These are phyloP conservation scores for Paracanthobrama guichenoti DNA, from an alignment of 2,113 vertebrate species.

Conservation along the genomic window DNA sequence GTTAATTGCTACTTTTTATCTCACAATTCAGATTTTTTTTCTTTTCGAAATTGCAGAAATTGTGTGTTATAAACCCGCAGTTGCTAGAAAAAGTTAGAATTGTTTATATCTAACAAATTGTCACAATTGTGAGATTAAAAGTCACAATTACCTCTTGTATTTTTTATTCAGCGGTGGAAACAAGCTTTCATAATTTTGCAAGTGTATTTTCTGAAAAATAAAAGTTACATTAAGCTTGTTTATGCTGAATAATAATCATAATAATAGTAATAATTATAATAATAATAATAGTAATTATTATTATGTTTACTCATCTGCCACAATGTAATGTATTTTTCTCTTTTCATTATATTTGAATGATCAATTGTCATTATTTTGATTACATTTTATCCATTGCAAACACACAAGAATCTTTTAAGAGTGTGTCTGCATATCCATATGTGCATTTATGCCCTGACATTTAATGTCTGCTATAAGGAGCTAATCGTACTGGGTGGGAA, in stretches of 20 bases:
- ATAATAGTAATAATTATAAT: too few species aligned
- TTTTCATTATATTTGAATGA: not conserved
- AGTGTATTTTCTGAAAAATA: too few species aligned
- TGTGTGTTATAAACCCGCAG: not conserved
- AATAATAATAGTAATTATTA: not conserved
- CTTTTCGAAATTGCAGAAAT: too few species aligned
- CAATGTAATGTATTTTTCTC: not conserved
- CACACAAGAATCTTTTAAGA: not conserved
- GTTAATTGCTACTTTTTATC: not conserved
- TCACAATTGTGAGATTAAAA: too few species aligned
- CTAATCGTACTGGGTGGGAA: slow-evolving; percentile 65
- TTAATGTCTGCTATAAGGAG: slow-evolving; percentile 26
- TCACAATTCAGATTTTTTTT: not conserved
- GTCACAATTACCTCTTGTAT: not conserved
- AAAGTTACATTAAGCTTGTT: too few species aligned
- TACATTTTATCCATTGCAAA: not conserved
- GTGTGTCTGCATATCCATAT: slow-evolving; percentile 24
- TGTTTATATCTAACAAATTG: too few species aligned
- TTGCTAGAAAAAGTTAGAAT: not conserved
- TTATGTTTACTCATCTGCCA: too few species aligned
- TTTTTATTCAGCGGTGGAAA: not conserved
- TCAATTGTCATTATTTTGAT: not conserved
- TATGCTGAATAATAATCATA: too few species aligned
- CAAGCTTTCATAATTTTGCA: not conserved
- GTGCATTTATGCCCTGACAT: not conserved